Evolutionary conservation across 1,140 invertebrate species (phyloP), one percentile per base, ranked within the genome.

Genomic region (Bathynomus jamesi): DNA sequence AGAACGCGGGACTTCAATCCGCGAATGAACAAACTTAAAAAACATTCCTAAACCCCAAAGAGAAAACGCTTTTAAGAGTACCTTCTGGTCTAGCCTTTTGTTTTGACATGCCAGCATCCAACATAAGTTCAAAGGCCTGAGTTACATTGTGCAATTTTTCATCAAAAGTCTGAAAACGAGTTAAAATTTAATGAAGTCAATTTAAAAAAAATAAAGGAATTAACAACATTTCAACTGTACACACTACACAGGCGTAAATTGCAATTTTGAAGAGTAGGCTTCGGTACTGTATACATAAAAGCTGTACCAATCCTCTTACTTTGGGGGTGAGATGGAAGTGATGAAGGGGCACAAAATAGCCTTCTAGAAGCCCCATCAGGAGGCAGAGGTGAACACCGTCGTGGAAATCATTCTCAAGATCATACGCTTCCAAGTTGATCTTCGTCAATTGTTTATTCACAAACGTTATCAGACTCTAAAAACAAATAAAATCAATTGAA

Each of bases 391-490:
- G 97, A 0, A 99, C 95, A 0, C 97, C 98, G 83, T 99, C 97
- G 81, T 96, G 92, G 81, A 99, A 99, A 82, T 99, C 95, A 4
- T 86, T 90, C 77, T 98, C 96, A 71, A 99, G 82, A 82, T 99
- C 95, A 61, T 85, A 87, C 0, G 99, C 94, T 84, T 99, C 96
- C 72, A 99, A 85, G 80, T 99, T 98, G 64, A 99, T 88, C 84
- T 96, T 98, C 80, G 92, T 93, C 78, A 99, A 83, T 81, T 99
- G 95, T 82, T 98, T 98, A 82, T 99, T 99, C 0, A 98, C 96
- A 85, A 99, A 99, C 11, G 95, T 95, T 0, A 99, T 88, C 67
- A 99, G 82, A 3, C 94, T 95, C 88, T 92, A 72, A 28, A 64
- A 70, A 53, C 7, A 40, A 40, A 8, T 40, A n/a, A n/a, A n/a